Evolutionary conservation across 2,797 vertebrate genomes (phyloP), one percentile per base, ranked within the genome.

Genomic region (Megaceryle alcyon): DNA sequence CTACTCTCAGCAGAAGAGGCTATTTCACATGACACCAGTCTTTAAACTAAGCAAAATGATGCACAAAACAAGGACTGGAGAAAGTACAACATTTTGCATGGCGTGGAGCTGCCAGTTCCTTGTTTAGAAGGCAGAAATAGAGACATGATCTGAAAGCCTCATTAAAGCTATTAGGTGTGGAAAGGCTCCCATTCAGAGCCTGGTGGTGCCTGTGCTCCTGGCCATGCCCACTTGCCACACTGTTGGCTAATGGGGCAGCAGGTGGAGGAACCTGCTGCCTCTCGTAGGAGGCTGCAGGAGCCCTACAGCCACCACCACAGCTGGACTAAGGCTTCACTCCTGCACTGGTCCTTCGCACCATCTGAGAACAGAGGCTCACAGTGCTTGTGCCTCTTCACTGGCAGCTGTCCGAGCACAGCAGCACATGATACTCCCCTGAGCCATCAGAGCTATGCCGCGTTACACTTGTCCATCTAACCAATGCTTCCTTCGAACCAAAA

Each of bases 211-310:
- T 2, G 2, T 23, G 39, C 28, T 76, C 44, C 26, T 41, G 39
- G 49, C 28, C 0, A 0, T 61, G 60, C 10, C 63, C 49, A n/a
- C 31, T 11, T 7, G 7, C 13, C 19, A 9, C 9, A 12, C 14
- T 0, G 0, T 20, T 63, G 64, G 69, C 29, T 53, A 59, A 31
- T 0, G 5, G 21, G 18, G 19, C 29, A 51, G 73, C 63, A 43
- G 41, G 26, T 28, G 31, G 33, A 46, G 13, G 61, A 49, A 43
- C 13, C 6, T 3, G 3, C 10, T 60, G 75, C 16, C 41, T 57
- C 9, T 77, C 0, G 0, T 17, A n/a, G 31, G 41, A 41, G 41
- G 41, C 14, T 41, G 41, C 41, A 41, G 41, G 41, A 41, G 41
- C 41, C 33, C 68, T 49, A 11, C 11, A 63, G 56, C 28, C 56